These are phyloP conservation scores for Ranitomeya imitator DNA, from an alignment of 2,113 vertebrate genomes.

Conservation along the genomic window DNA sequence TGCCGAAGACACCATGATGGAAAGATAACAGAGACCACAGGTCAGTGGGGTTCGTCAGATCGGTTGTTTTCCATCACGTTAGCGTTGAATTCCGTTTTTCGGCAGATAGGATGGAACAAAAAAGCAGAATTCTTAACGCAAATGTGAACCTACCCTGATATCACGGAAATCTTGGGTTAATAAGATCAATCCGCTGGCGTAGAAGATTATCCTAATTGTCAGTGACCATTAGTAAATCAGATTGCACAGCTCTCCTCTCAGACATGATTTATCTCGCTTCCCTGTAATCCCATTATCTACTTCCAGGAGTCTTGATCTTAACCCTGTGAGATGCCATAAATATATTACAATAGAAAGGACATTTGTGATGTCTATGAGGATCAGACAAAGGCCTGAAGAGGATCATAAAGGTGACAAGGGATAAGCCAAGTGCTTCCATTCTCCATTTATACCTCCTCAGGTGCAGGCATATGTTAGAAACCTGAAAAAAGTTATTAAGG, in stretches of 20 bases:
- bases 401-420: not conserved
- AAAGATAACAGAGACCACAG: too few species aligned
- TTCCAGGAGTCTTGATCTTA: not conserved
- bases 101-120: too few species aligned
- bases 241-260: not conserved
- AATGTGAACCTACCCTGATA: too few species aligned
- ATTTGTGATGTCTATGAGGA: not conserved
- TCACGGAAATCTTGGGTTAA: not conserved
- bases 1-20: too few species aligned
- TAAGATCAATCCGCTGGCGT: not conserved
- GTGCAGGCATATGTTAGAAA: too few species aligned
- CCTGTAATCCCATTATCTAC: conserved; percentile 11
- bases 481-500: too few species aligned
- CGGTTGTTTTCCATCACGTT: too few species aligned
- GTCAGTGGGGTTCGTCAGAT: too few species aligned
- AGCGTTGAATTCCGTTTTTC: too few species aligned
- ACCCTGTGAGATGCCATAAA: conserved; percentile 3
- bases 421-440: not conserved
- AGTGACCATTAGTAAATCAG: not conserved
- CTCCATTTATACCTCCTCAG: too few species aligned
- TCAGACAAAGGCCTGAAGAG: not conserved
- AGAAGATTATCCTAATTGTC: not conserved
- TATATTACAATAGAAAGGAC: not conserved
- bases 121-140: too few species aligned
- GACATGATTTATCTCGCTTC: not conserved